phyloP scores from a whole-genome alignment of 2,113 vertebrate genomes.

The Cyprinodon brontotheroides region DNA sequence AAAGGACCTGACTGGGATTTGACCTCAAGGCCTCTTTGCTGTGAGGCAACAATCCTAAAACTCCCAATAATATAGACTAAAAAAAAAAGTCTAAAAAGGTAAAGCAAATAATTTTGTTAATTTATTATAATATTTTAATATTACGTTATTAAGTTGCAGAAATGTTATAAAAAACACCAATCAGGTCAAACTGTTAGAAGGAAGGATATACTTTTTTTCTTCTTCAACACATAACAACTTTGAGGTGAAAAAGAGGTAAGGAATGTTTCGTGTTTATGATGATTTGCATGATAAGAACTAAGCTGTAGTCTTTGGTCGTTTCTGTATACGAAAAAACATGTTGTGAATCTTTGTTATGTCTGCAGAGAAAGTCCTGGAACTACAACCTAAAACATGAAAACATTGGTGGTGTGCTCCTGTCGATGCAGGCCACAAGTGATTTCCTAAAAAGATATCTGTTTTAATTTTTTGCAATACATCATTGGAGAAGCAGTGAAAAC shows the following conservation, averaged over 20 bases:
- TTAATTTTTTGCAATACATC: too few species aligned
- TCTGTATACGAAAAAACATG: too few species aligned
- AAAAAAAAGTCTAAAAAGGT: not conserved
- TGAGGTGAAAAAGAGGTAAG: too few species aligned
- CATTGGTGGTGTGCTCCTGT: conserved; percentile 2
- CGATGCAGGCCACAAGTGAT: not conserved
- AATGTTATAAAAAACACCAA: not conserved
- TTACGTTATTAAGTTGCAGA: not conserved
- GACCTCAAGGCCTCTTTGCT: not conserved
- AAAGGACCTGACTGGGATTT: not conserved
- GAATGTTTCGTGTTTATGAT: not conserved
- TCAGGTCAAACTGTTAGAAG: not conserved
- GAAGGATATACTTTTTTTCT: not conserved
- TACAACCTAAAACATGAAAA: conserved; percentile 37
- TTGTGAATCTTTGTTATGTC: not conserved
- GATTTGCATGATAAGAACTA: too few species aligned
- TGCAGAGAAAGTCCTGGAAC: conserved; percentile 19
- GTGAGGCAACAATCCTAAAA: not conserved
- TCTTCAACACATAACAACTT: not conserved
- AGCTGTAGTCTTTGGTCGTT: too few species aligned
- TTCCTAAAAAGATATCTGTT: not conserved
- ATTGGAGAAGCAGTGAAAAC: too few species aligned
- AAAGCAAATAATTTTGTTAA: not conserved
- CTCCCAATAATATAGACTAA: too few species aligned
- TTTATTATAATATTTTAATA: not conserved